Base-by-base conservation (phyloP, 2,797 vertebrate genomes). In the Triplophysa yarkandensis region DNA sequence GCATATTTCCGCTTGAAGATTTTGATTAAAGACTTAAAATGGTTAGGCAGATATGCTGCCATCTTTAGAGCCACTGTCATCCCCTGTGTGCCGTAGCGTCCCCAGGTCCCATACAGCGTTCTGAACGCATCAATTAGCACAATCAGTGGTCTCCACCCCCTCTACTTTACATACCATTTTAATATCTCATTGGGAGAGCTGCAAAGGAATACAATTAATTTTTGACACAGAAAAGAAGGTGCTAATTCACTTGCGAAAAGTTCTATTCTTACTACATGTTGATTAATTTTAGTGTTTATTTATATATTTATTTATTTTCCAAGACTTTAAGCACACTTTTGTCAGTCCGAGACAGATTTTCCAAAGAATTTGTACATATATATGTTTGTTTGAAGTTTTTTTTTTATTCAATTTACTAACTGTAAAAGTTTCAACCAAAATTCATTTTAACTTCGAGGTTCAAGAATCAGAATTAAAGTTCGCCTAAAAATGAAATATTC, bases 161-260 rank as follows among this genome's bases (percentile, higher is more conserved):
- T 66, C 66, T 83, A 61, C 77, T 81, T 85, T 80, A 80, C 74
- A 78, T 85, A 68, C 79, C 64, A 79, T 81, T 79, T 79, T 76
- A 81, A 83, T 75, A 80, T 75, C 76, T 79, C 79, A 65, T 81
- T 76, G 79, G 71, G 63, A 81, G 81, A 80, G 77, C 77, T 72
- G 77, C 81, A 72, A 68, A 80, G 86, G 87, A 87, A 92, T 89
- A 91, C 90, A 91, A 93, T 92, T 91, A 92, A 90, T 91, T 93
- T 92, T 90, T 93, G 91, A 93, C 92, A 92, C 89, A 88, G 90
- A 92, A 89, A 90, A 89, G 87, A 90, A 92, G 91, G 89, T 84
- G 91, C 88, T 93, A 92, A 93, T 92, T 93, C 89, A 92, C 90
- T 91, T 90, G 91, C 89, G 86, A 92, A 87, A 92, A 93, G 90